Percentiles rank a stretch among this genome's conserved stretches.
phyloP scores from a whole-genome alignment of 2,797 vertebrate genomes.

The Spinus pinus region DNA sequence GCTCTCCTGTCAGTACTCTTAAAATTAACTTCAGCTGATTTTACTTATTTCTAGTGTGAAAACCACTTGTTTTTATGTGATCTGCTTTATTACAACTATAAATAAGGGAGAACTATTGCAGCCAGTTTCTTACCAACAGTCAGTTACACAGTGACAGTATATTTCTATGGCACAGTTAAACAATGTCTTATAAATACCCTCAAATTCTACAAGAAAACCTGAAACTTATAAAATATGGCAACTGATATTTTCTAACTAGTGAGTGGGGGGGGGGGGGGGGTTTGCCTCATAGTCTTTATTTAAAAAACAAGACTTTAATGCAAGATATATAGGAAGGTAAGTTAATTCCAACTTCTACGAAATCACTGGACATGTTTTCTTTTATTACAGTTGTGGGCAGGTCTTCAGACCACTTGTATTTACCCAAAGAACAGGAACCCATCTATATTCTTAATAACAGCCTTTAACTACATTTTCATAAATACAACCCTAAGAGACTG shows the following conservation, averaged over 20 bases:
- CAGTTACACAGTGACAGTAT: background rate
- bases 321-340: background rate
- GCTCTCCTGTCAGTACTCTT: background rate
- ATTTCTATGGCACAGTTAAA: background rate
- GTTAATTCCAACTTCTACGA: background rate
- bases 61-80: constrained; percentile 31
- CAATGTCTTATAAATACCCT: background rate
- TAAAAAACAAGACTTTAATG: background rate
- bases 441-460: background rate
- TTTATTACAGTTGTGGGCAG: background rate
- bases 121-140: background rate
- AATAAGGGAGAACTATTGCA: background rate
- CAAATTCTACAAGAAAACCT: background rate
- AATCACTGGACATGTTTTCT: background rate
- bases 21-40: constrained; percentile 29
- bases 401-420: background rate
- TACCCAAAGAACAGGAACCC: background rate
- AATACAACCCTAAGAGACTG: background rate
- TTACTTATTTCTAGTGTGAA: constrained; percentile 34
- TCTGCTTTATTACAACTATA: constrained; percentile 17
- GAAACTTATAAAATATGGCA: background rate
- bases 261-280: background rate
- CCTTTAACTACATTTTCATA: background rate
- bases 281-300: background rate
- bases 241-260: background rate